phyloP scores from a whole-genome alignment of 2,888 invertebrate species.

The Meta bourneti region DNA sequence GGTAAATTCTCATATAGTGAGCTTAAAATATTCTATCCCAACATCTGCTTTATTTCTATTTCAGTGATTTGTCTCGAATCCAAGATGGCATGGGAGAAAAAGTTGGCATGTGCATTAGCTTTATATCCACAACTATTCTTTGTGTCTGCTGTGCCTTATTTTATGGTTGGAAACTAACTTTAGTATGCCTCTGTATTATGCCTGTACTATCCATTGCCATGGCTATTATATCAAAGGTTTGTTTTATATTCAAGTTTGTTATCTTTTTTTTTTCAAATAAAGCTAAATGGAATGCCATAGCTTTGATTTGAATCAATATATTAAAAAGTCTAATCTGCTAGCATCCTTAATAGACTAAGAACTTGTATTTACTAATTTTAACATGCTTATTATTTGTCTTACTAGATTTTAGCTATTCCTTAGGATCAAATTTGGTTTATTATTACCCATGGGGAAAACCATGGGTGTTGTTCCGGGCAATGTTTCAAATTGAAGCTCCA shows the following conservation, averaged over 20 bases:
- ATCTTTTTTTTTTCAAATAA: neutral
- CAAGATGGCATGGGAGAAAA: slow-evolving; percentile 93
- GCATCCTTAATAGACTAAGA: no score
- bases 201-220: slow-evolving; percentile 89
- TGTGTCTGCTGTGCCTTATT: slow-evolving; percentile 87
- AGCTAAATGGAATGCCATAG: neutral
- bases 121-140: slow-evolving; percentile 86
- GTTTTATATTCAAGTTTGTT: neutral
- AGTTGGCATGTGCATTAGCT: slow-evolving; percentile 87
- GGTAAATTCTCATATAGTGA: no score
- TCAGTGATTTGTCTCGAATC: slow-evolving; percentile 84
- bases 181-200: slow-evolving; percentile 88
- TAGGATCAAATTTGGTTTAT: no score
- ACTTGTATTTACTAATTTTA: no score
- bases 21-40: no score
- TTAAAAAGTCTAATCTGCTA: no score
- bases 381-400: no score
- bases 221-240: slow-evolving; percentile 87
- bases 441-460: no score
- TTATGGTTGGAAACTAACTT: slow-evolving; percentile 90
- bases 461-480: no score
- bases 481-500: no score
- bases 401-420: no score
- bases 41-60: neutral
- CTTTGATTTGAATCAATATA: neutral